Evolutionary conservation across 2,888 invertebrate species (phyloP), one percentile per base, ranked within the genome.

Genomic region (Folsomia manolachei): DNA sequence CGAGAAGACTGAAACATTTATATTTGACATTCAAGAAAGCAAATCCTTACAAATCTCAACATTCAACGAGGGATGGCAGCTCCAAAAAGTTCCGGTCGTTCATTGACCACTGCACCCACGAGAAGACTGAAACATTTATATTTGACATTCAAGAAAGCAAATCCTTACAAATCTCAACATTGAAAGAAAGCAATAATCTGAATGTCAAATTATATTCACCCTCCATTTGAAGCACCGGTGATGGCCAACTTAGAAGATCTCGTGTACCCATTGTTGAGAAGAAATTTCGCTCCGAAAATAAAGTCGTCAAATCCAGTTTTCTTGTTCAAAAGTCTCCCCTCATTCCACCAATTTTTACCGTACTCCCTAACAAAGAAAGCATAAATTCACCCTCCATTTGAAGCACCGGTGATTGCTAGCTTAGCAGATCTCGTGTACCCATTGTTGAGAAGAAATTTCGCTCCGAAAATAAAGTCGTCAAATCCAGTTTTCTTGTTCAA

Each of bases 231-330:
- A 25, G 92, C 96, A n/a, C 39, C 39, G 14, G 39, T 9, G 7
- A 39, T 39, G 39, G 39, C 39, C 14, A 9, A 39, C 14, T 39
- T 39, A 39, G 39, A 9, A 39, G 14, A 9, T 39, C 14, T 9
- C 14, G 4, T 39, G 14, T 39, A 39, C 39, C 39, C 88, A 80
- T 92, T 88, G 9, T 86, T 83, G 26, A 94, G 87, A 63, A 98
- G 39, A 39, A 39, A 39, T 39, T 39, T 39, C 14, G 94, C 97
- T 0, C 97, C 96, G 71, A 88, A 87, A 82, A 93, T 92, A 85
- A 99, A 97, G 86, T 98, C 98, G 84, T 97, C 93, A 84, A 97
- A 97, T 64, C 92, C 93, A 85, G 98, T 98, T 86, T 97, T 97
- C 83, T 98, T 98, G 83, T 96, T 94, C 1, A 90, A 88, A 75